Base-by-base conservation (phyloP, 2,888 invertebrate species). In the Pseudococcus jackbeardsleyi region DNA sequence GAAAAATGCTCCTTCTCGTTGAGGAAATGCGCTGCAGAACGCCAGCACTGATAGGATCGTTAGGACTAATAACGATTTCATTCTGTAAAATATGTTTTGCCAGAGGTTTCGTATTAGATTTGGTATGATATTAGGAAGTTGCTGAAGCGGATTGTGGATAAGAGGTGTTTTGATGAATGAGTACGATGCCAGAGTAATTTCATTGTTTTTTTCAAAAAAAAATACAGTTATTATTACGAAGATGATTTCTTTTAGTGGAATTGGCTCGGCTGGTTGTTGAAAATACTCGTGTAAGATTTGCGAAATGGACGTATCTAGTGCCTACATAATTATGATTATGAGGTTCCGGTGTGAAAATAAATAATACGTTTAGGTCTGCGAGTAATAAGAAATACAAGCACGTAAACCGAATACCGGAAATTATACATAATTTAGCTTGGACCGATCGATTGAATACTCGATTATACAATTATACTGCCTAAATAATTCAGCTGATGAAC, bases 1-100 rank as follows among this genome's bases (percentile, higher is more conserved):
- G 92, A 96, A 96, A 89, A 95, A 94, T 79, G 95, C 95, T 0
- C 97, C 97, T 91, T 96, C 96, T 90, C 96, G 39, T 88, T 88
- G 89, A 68, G 64, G 89, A 88, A 48, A 88, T 94, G 95, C 95
- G 88, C 93, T 93, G 22, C 94, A 94, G 17, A 92, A 91, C 72
- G 92, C 91, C 77, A 92, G 91, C 89, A 93, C 93, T 90, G 93
- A 92, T 90, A 93, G 90, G 90, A 92, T 92, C 33, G 88, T 77
- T 85, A 88, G 86, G 54, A 89, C 87, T 85, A 89, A 11, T 15
- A 79, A 39, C 19, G 59, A 85, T 39, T 87, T 89, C 89, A 89
- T 89, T 84, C 89, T 89, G 89, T 50, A 86, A 89, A 54, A 33
- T 59, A 59, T 33, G 26, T 1, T 33, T 33, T 33, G 26, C 26